These are phyloP conservation scores for Anisognathus igniventris DNA, from an alignment of 2,797 vertebrate genomes.

Conservation along the genomic window DNA sequence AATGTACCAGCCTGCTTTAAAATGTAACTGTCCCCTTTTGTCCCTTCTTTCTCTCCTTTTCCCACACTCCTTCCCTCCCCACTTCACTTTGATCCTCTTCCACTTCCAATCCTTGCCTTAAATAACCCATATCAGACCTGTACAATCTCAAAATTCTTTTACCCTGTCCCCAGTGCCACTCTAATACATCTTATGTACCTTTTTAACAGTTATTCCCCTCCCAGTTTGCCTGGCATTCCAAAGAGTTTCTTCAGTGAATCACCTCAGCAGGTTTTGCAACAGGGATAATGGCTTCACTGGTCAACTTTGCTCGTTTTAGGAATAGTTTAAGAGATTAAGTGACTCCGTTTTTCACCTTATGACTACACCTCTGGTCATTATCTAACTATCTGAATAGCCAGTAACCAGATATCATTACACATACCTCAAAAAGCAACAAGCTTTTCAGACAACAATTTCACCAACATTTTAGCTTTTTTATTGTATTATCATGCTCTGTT, in stretches of 20 bases:
- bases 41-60: not conserved
- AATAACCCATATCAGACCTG: not conserved
- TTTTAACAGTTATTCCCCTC: not conserved
- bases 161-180: not conserved
- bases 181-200: fast-evolving
- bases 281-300: not conserved
- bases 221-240: not conserved
- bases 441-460: not conserved
- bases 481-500: not conserved
- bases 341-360: not conserved
- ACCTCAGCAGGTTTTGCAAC: not conserved
- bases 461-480: not conserved
- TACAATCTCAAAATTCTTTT: not conserved
- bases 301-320: not conserved
- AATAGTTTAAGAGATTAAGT: not conserved
- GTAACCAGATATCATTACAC: not conserved
- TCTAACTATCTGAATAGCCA: not conserved
- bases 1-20: not conserved
- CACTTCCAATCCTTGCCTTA: not conserved
- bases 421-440: not conserved
- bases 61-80: not conserved
- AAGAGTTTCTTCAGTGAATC: not conserved
- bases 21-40: not conserved
- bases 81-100: not conserved
- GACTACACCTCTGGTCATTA: not conserved